Percentiles rank a stretch among this genome's conserved stretches.
These are phyloP conservation scores for Punctoribates punctum DNA, from an alignment of 2,888 invertebrate species.

Conservation along the genomic window DNA sequence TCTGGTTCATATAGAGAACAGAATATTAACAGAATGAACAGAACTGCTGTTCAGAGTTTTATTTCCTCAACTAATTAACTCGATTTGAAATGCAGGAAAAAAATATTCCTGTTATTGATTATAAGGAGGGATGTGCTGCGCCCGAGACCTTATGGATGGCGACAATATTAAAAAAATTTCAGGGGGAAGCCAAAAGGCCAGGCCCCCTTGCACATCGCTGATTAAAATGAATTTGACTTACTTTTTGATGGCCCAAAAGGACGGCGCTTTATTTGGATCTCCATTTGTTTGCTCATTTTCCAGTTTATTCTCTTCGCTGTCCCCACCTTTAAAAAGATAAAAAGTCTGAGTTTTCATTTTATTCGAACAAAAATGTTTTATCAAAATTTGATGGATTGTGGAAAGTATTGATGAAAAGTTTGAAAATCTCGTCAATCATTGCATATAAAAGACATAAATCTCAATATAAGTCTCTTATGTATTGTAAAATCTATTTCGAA, in stretches of 20 bases:
- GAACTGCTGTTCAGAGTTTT: too few relatives aligned
- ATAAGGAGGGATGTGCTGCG: too few relatives aligned
- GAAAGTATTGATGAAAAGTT: background rate
- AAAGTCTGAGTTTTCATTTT: background rate
- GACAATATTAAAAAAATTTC: too few relatives aligned
- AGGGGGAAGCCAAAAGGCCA: too few relatives aligned
- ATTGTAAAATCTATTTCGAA: background rate
- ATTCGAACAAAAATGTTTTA: background rate
- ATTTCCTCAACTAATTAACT: background rate
- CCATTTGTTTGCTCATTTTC: conserved; percentile 46
- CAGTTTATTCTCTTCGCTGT: conserved; percentile 43
- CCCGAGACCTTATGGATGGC: too few relatives aligned
- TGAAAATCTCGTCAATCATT: background rate
- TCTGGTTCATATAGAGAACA: too few relatives aligned
- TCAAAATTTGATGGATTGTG: background rate
- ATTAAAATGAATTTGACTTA: conserved; percentile 17
- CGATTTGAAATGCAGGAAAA: background rate
- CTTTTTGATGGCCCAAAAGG: conserved; percentile 47
- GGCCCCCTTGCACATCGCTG: too few relatives aligned
- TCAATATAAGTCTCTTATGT: too few relatives aligned
- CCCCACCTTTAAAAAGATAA: conserved; percentile 30
- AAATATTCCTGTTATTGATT: background rate
- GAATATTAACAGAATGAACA: too few relatives aligned
- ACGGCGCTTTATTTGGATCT: conserved; percentile 44
- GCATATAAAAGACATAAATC: background rate